Evolutionary conservation across 1,140 invertebrate species (phyloP), one percentile per base, ranked within the genome.

Genomic region (Nasonia vitripennis): DNA sequence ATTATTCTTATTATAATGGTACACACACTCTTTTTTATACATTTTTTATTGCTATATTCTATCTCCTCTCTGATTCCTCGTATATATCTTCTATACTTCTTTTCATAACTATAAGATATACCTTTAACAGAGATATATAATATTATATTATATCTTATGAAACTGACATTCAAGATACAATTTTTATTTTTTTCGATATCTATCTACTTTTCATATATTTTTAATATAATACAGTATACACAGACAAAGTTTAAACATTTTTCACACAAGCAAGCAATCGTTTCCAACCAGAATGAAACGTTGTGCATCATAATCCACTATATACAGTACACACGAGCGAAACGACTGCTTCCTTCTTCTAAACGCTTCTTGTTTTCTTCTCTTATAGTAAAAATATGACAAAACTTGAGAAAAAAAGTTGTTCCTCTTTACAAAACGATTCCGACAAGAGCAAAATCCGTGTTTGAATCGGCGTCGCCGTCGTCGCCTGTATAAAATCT

Each of bases 61-160:
- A 62, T 62, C 1, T 78, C 34, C 23, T 70, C 31, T 55, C 68
- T 79, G 31, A 74, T 78, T 78, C 51, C 71, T 73, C 12, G 11
- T 34, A 27, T 71, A 34, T 84, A 31, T 78, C 70, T 51, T 67
- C 77, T 78, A 78, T 3, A 67, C 23, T 75, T 62, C 62, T 73
- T 62, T 20, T 62, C 3, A 20, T 7, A n/a, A 62, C 17, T 62
- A 62, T 51, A 51, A 12, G 2, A n/a, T 62, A 62, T 77, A 83
- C 45, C 75, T 41, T 48, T 79, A 68, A 84, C 34, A 71, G 7
- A 80, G 11, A 81, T 68, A 85, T 68, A 85, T 81, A 81, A 81
- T 45, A 74, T 75, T 14, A 37, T 37, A 74, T 75, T 14, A 75
- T 62, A 75, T 62, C 55, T 62, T n/a, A 9, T 62, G 68, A 31